Percentiles rank a stretch among this genome's conserved stretches.
phyloP scores from a whole-genome alignment of 2,888 invertebrate species.

The Spisula subtruncata region DNA sequence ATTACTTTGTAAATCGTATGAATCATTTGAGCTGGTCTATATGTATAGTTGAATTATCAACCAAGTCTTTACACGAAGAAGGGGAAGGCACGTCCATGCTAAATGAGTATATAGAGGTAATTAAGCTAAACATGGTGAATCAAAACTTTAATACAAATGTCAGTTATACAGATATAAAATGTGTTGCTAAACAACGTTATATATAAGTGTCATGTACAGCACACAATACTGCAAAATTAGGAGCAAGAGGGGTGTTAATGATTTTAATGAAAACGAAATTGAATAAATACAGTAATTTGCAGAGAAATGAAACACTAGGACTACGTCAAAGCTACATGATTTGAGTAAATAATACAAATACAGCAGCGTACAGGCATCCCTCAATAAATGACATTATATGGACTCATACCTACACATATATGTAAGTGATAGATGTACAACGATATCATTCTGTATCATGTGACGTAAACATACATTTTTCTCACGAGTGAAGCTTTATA shows the following conservation, averaged over 20 bases:
- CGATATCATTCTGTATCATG: no score
- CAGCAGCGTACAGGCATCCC: no score
- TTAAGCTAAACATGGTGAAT: neutral
- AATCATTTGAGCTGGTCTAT: slow-evolving; percentile 19
- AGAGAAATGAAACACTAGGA: neutral
- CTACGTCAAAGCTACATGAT: neutral
- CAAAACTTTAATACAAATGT: neutral
- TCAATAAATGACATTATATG: no score
- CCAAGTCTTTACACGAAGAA: neutral
- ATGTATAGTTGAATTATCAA: neutral
- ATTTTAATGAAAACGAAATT: neutral
- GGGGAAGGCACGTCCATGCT: neutral
- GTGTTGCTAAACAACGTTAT: slow-evolving; percentile 1
- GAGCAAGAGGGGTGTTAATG: slow-evolving; percentile 7
- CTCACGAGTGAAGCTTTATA: no score
- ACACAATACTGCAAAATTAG: neutral
- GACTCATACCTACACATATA: no score
- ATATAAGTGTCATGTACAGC: neutral
- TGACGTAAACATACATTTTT: no score
- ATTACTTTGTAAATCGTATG: no score
- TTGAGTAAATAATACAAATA: no score
- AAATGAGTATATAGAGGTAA: neutral
- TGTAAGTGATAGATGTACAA: no score
- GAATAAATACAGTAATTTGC: neutral
- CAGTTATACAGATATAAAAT: neutral